phyloP scores from a whole-genome alignment of 2,797 vertebrate species.

The Psittacula derbiana region DNA sequence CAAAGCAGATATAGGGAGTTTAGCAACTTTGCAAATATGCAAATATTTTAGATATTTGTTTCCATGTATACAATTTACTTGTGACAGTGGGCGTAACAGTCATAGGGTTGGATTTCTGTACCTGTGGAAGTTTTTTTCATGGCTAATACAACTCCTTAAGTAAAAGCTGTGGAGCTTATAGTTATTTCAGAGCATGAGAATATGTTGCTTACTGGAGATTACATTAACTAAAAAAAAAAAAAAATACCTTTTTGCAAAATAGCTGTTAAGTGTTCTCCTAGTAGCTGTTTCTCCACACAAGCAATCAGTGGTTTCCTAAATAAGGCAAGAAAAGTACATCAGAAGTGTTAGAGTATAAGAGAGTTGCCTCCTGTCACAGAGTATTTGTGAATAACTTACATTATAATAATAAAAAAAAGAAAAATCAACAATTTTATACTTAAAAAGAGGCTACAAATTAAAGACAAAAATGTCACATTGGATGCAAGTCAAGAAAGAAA shows the following conservation, averaged over 20 bases:
- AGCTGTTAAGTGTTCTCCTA: slow-evolving; percentile 81
- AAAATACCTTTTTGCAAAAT: slow-evolving; percentile 83
- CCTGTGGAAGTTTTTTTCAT: background rate
- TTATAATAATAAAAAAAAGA: background rate
- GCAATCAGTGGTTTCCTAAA: slow-evolving; percentile 80
- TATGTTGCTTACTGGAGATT: background rate
- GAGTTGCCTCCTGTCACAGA: background rate
- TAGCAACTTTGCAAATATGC: background rate
- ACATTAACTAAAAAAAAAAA: background rate
- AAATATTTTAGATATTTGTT: background rate
- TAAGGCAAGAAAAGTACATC: background rate
- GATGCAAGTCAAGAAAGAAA: background rate
- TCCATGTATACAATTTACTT: background rate
- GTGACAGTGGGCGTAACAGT: background rate
- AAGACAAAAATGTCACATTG: background rate
- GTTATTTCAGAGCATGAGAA: background rate
- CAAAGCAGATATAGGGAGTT: background rate
- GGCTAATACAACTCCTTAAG: background rate
- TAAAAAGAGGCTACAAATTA: background rate
- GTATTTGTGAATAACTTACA: background rate
- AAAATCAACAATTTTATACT: background rate
- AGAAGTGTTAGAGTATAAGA: background rate
- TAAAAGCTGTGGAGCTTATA: background rate
- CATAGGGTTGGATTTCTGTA: background rate
- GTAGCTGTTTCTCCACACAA: slow-evolving; percentile 82